phyloP scores from a whole-genome alignment of 2,888 invertebrate genomes.

The Apocheima hispidaria region DNA sequence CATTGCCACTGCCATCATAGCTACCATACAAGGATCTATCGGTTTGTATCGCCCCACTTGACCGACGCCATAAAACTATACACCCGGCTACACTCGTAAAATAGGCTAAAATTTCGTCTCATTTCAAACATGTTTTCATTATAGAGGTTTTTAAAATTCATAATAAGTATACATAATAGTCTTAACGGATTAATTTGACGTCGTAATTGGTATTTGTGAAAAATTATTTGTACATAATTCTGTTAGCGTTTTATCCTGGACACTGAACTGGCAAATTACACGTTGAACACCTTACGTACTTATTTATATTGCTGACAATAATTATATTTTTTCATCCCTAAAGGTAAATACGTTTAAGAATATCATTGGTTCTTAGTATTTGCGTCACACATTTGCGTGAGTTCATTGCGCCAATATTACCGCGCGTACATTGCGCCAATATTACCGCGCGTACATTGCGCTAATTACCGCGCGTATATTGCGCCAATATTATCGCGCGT shows the following conservation, averaged over 20 bases:
- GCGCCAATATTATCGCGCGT: not conserved
- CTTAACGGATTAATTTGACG: slow-evolving; percentile 54
- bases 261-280: slow-evolving; percentile 42
- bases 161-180: slow-evolving; percentile 64
- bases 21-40: not conserved
- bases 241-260: slow-evolving; percentile 59
- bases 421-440: not conserved
- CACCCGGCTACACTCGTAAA: slow-evolving; percentile 45
- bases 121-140: slow-evolving; percentile 57
- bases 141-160: slow-evolving; percentile 69
- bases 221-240: slow-evolving; percentile 59
- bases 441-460: no score
- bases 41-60: not conserved
- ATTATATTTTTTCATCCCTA: not conserved
- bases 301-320: slow-evolving; percentile 35
- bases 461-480: no score
- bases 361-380: not conserved
- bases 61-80: not conserved
- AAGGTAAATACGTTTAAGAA: not conserved
- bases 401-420: not conserved
- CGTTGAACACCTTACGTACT: slow-evolving; percentile 12
- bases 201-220: slow-evolving; percentile 58
- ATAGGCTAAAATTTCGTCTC: slow-evolving; percentile 69
- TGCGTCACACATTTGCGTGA: not conserved
- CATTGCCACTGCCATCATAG: not conserved